Conservation (phyloP, 2,113 vertebrate genomes). For the Corvus hawaiiensis region DNA sequence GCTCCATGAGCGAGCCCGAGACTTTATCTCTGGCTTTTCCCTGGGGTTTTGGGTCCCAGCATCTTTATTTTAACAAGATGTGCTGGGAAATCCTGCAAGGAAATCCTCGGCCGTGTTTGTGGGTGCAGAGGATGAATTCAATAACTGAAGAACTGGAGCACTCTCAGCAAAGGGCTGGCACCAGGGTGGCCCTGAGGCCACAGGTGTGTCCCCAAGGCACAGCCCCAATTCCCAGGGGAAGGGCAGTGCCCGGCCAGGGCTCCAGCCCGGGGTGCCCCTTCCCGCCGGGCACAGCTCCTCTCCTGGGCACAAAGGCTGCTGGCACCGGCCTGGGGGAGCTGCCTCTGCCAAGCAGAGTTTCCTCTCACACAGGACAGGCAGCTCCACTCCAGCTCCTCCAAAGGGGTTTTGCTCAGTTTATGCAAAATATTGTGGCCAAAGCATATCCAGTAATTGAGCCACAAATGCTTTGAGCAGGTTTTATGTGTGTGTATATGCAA, state of each 20-base stretch:
- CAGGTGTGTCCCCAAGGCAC: background rate
- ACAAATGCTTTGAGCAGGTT: background rate
- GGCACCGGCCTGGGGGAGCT: background rate
- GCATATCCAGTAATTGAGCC: background rate
- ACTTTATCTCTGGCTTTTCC: background rate
- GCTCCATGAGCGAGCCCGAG: background rate
- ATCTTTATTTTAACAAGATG: background rate
- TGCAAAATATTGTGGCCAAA: background rate
- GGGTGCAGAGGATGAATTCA: background rate
- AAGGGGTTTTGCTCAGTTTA: background rate
- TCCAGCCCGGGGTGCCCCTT: background rate
- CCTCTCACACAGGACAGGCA: background rate
- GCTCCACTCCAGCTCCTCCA: background rate
- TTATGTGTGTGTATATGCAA: background rate
- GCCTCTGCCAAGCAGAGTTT: background rate
- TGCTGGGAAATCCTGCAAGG: background rate
- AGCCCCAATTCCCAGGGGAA: background rate
- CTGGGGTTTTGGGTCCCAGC: background rate
- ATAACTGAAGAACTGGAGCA: too few relatives aligned
- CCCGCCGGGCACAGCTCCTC: background rate
- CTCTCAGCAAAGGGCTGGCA: background rate
- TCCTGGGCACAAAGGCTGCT: background rate
- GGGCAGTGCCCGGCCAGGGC: background rate
- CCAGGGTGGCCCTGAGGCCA: too few relatives aligned
- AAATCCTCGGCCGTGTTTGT: background rate